Evolutionary conservation across 2,888 invertebrate genomes (phyloP).

Genomic region (Xestia ashworthii): DNA sequence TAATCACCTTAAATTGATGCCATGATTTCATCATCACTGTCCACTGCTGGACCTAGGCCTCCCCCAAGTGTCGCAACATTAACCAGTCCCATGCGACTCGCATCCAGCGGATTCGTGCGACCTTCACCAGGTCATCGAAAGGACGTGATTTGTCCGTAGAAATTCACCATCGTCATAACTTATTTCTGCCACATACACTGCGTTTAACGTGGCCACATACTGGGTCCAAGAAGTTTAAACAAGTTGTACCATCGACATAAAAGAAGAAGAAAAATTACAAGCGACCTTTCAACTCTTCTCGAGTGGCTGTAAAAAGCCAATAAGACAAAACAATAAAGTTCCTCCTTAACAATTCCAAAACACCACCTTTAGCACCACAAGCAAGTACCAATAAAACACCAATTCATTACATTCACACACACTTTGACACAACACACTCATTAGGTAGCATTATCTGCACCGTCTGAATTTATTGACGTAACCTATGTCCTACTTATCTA

Average conservation of each 20-base stretch:
- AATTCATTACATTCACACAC: constrained; percentile 44
- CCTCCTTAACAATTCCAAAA: neutral
- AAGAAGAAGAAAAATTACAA: too few species aligned
- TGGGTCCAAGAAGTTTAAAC: too few species aligned
- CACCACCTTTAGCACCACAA: neutral
- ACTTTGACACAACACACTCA: constrained; percentile 53
- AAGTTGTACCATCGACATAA: too few species aligned
- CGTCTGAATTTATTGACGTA: constrained; percentile 61
- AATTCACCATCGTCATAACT: neutral
- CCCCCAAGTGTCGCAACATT: too few species aligned
- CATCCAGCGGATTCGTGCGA: too few species aligned
- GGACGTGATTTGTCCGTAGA: neutral
- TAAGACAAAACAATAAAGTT: constrained; percentile 1
- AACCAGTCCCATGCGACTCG: too few species aligned
- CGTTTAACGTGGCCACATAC: too few species aligned
- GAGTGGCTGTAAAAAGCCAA: too few species aligned
- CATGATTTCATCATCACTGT: too few species aligned
- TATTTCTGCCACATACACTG: neutral
- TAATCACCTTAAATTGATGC: neutral
- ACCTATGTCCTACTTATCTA: constrained; percentile 64
- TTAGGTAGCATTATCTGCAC: constrained; percentile 56
- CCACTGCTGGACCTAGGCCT: too few species aligned
- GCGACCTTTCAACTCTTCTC: neutral
- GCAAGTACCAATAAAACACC: constrained; percentile 17
- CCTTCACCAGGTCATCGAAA: too few species aligned